phyloP scores from a whole-genome alignment of 2,888 invertebrate species.

The Ectemnius lituratus region DNA sequence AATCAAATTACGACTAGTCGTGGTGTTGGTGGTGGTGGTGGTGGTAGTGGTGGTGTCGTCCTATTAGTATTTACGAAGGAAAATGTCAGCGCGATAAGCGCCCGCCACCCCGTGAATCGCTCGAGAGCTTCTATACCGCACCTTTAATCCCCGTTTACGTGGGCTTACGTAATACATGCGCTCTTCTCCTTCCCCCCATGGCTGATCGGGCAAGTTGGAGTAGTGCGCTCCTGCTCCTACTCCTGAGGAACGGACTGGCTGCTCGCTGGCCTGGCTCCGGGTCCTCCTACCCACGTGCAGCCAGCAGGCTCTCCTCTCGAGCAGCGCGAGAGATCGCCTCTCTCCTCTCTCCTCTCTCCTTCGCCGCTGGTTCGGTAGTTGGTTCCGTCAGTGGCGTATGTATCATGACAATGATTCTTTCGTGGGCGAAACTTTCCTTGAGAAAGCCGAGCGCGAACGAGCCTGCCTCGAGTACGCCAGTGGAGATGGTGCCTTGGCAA shows the following conservation, averaged over 20 bases:
- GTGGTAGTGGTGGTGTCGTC: conserved; percentile 48
- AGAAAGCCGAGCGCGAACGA: too few relatives aligned
- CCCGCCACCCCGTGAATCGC: conserved; percentile 22
- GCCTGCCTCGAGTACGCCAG: too few relatives aligned
- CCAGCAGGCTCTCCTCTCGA: too few relatives aligned
- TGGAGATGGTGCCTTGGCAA: too few relatives aligned
- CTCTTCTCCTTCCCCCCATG: conserved; percentile 46
- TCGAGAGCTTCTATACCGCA: conserved; percentile 55
- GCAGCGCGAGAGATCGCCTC: too few relatives aligned
- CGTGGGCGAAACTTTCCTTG: too few relatives aligned
- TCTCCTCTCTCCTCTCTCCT: conserved; percentile 15
- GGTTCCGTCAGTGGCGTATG: conserved; percentile 17
- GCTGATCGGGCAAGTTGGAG: too few relatives aligned
- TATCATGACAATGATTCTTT: too few relatives aligned
- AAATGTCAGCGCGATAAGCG: conserved; percentile 71
- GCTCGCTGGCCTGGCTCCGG: too few relatives aligned
- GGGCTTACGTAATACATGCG: conserved; percentile 60
- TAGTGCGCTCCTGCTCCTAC: too few relatives aligned
- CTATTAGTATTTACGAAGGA: conserved; percentile 71
- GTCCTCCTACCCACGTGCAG: too few relatives aligned
- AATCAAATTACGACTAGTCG: conserved; percentile 36
- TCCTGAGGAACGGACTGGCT: too few relatives aligned
- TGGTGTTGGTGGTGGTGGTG: conserved; percentile 19
- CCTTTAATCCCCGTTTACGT: conserved; percentile 58
- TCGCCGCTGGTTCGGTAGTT: conserved; percentile 7